Conservation (phyloP, 2,888 invertebrate species). For the Eupsilia transversa region DNA sequence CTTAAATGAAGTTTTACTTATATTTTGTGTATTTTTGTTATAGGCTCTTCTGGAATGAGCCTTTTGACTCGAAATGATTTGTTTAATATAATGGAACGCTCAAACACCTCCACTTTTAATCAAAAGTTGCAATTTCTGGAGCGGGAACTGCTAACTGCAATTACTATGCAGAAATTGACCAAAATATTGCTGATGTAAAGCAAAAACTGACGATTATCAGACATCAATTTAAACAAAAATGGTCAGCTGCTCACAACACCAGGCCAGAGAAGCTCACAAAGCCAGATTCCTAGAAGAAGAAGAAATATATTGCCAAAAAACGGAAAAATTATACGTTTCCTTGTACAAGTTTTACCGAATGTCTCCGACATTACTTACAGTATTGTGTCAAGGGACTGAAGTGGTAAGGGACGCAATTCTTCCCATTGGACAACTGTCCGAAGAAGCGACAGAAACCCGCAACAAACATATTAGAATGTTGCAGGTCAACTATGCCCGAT, state of each 20-base stretch:
- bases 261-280: no score
- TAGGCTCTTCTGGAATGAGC: background rate
- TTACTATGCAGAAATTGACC: conserved; percentile 9
- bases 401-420: background rate
- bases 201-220: conserved; percentile 2
- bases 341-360: no score
- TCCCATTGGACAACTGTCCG: background rate
- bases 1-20: no score
- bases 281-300: conserved; percentile 10
- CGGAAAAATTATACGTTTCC: no score
- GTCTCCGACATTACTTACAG: no score
- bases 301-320: no score
- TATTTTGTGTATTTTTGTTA: no score
- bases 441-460: background rate
- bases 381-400: no score
- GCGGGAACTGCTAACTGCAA: background rate
- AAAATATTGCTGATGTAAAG: conserved; percentile 2
- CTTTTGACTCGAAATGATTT: conserved; percentile 3
- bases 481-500: no score
- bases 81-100: background rate
- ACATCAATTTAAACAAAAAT: conserved; percentile 15
- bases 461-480: background rate
- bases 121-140: conserved; percentile 3
- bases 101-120: background rate
- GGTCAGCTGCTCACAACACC: conserved; percentile 15